Conservation (phyloP, 1,140 invertebrate genomes). For the Drosophila nasuta region DNA sequence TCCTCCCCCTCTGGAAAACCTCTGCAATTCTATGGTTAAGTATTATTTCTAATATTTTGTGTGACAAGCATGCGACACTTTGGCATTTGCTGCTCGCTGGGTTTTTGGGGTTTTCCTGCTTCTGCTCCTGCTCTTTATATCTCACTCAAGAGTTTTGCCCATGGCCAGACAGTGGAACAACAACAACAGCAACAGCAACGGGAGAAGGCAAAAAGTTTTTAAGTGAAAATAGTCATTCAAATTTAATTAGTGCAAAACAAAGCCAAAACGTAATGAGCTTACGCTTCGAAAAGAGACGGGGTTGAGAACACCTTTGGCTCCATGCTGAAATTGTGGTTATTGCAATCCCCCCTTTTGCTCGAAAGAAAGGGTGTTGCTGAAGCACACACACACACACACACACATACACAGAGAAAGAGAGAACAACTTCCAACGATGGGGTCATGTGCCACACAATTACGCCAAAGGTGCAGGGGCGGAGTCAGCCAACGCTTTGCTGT, state of each 20-base stretch:
- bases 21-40: slow-evolving; percentile 81
- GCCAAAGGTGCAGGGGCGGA: slow-evolving; percentile 70
- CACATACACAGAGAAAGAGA: background rate
- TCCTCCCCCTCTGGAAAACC: slow-evolving; percentile 47
- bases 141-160: slow-evolving; percentile 73
- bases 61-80: slow-evolving; percentile 79
- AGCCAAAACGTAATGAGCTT: slow-evolving; percentile 83
- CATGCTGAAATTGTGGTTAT: slow-evolving; percentile 79
- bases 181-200: slow-evolving; percentile 25
- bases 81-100: slow-evolving; percentile 60
- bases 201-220: slow-evolving; percentile 71
- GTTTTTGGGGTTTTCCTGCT: slow-evolving; percentile 19
- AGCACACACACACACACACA: slow-evolving; percentile 17
- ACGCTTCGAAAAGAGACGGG: slow-evolving; percentile 49
- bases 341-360: slow-evolving; percentile 48
- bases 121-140: slow-evolving; percentile 66
- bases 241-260: slow-evolving; percentile 84
- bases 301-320: slow-evolving; percentile 57
- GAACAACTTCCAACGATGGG: slow-evolving; percentile 32
- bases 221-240: slow-evolving; percentile 84
- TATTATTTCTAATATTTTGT: slow-evolving; percentile 84
- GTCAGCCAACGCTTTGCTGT: slow-evolving; percentile 70
- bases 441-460: slow-evolving; percentile 81
- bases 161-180: slow-evolving; percentile 34
- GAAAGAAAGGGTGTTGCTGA: slow-evolving; percentile 57